Conservation (phyloP, 2,888 invertebrate genomes). For the Acanthosepion pharaonis region DNA sequence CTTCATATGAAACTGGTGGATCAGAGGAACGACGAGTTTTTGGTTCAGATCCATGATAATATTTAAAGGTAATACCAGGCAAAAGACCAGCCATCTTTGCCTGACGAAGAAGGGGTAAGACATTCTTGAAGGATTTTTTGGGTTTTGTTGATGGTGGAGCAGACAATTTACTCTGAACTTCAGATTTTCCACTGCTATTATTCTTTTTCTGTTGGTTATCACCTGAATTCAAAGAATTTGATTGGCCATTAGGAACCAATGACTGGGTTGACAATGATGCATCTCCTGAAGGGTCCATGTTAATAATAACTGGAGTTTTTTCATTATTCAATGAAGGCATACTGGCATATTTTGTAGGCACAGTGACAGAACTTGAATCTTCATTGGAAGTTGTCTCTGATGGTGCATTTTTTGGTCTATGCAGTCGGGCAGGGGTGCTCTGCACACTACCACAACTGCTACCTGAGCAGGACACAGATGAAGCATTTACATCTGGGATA, state of each 20-base stretch:
- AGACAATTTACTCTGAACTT: not conserved
- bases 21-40: slow-evolving; percentile 50
- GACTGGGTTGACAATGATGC: not conserved
- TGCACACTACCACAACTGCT: slow-evolving; percentile 39
- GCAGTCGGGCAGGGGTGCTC: not conserved
- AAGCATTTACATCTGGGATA: not conserved
- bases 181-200: not conserved
- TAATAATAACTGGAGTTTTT: not conserved
- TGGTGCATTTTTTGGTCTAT: slow-evolving; percentile 39
- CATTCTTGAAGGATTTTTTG: slow-evolving; percentile 39
- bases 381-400: slow-evolving; percentile 21
- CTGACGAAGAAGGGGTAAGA: slow-evolving; percentile 39
- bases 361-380: not conserved
- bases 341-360: slow-evolving; percentile 41
- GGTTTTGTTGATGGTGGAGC: not conserved
- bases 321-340: slow-evolving; percentile 43
- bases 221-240: not conserved
- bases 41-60: not conserved
- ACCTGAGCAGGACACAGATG: not conserved
- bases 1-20: slow-evolving; percentile 58
- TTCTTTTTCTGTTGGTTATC: not conserved
- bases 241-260: not conserved
- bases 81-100: slow-evolving; percentile 44
- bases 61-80: slow-evolving; percentile 39
- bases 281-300: not conserved